A percentile compares a stretch with the other conserved stretches of the same genome.
phyloP scores from a whole-genome alignment of 2,888 invertebrate genomes.

The Tuberolachnus salignus region DNA sequence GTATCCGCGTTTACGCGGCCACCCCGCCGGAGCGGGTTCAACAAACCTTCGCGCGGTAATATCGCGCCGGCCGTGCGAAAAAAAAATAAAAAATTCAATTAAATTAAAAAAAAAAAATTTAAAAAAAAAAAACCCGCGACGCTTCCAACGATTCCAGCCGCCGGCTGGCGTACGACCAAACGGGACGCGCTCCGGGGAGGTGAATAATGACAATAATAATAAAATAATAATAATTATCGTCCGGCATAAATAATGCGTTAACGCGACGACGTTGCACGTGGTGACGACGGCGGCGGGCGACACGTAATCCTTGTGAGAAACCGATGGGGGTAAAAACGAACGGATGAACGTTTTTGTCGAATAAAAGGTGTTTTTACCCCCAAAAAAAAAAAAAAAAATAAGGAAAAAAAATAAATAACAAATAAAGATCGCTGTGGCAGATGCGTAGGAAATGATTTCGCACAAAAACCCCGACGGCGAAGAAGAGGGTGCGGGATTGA shows the following conservation, averaged over 20 bases:
- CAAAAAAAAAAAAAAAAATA: conserved; percentile 8
- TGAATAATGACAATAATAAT: too few species aligned
- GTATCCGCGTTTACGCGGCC: conserved; percentile 22
- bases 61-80: too few species aligned
- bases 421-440: conserved; percentile 29
- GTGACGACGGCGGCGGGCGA: background rate
- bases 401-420: background rate
- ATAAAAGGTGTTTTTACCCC: conserved; percentile 45
- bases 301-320: conserved; percentile 51
- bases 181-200: conserved; percentile 15
- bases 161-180: conserved; percentile 23
- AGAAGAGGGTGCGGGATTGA: conserved; percentile 49
- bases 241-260: too few species aligned
- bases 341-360: conserved; percentile 46
- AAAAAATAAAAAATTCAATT: too few species aligned
- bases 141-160: background rate
- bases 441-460: conserved; percentile 55
- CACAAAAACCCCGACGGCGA: conserved; percentile 42
- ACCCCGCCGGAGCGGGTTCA: background rate
- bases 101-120: too few species aligned
- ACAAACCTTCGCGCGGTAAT: background rate
- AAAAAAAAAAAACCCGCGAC: background rate
- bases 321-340: conserved; percentile 51
- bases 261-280: background rate
- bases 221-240: background rate